These are phyloP conservation scores for Catocala nupta DNA, from an alignment of 2,888 invertebrate species.

Conservation along the genomic window DNA sequence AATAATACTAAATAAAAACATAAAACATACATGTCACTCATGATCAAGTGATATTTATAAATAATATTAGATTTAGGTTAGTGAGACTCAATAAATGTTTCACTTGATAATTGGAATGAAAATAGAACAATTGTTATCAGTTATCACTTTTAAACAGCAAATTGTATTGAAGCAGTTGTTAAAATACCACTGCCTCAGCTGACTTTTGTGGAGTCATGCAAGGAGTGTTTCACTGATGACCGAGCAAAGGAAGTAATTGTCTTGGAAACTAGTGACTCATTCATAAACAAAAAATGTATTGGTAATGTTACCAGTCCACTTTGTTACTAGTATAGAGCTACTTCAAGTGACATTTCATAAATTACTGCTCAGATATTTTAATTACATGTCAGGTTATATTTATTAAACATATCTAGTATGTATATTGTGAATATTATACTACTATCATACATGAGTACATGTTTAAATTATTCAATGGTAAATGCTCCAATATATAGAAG, in stretches of 20 bases:
- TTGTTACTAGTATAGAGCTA: conserved; percentile 8
- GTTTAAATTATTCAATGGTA: too few relatives aligned
- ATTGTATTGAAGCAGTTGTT: conserved; percentile 12
- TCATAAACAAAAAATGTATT: conserved; percentile 52
- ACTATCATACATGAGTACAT: too few relatives aligned
- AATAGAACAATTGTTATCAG: conserved; percentile 25
- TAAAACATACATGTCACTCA: not conserved
- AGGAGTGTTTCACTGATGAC: conserved; percentile 53
- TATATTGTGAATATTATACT: not conserved
- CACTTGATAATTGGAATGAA: conserved; percentile 25
- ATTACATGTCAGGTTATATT: conserved; percentile 9
- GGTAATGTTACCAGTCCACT: conserved; percentile 30
- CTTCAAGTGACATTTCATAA: conserved; percentile 23
- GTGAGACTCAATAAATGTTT: conserved; percentile 12
- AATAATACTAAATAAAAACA: not conserved
- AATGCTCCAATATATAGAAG: too few relatives aligned
- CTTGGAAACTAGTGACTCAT: conserved; percentile 54
- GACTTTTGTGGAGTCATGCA: conserved; percentile 28
- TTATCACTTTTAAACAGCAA: conserved; percentile 17
- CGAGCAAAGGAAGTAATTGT: conserved; percentile 59
- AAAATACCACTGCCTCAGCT: conserved; percentile 9
- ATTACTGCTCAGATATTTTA: conserved; percentile 15
- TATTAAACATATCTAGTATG: not conserved
- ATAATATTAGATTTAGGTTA: conserved; percentile 21
- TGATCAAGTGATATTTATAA: conserved; percentile 3